These are phyloP conservation scores for Chloebia gouldiae DNA, from an alignment of 2,113 vertebrate species.

Conservation along the genomic window DNA sequence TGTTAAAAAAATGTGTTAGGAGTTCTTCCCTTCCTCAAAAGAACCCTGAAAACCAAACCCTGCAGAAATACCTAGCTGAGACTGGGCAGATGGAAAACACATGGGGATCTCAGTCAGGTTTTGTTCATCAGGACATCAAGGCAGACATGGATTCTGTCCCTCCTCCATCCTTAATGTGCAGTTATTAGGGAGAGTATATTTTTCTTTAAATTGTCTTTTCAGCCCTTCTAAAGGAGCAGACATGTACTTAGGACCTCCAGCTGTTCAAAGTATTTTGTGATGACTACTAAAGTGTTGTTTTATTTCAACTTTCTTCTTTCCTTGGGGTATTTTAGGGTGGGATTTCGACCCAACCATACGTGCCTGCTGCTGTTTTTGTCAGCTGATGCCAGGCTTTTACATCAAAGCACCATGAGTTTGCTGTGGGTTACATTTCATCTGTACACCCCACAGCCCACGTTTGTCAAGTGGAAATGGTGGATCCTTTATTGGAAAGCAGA, in stretches of 20 bases:
- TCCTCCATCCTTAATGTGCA: neutral
- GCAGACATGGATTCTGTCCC: neutral
- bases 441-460: neutral
- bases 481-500: neutral
- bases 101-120: neutral
- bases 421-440: neutral
- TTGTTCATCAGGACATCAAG: constrained; percentile 21
- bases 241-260: neutral
- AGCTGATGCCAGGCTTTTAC: neutral
- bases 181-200: neutral
- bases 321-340: constrained; percentile 19
- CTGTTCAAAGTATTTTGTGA: neutral
- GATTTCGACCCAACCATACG: neutral
- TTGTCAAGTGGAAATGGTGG: constrained; percentile 18
- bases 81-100: neutral
- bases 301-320: neutral
- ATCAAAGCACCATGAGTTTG: neutral
- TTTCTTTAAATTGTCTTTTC: constrained; percentile 33
- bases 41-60: neutral
- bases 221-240: neutral
- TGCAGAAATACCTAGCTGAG: neutral
- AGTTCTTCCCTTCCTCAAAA: neutral
- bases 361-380: neutral
- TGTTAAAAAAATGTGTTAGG: constrained; percentile 3
- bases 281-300: neutral